These are phyloP conservation scores for Pseudonaja textilis DNA, from an alignment of 2,113 vertebrate species.

Conservation along the genomic window DNA sequence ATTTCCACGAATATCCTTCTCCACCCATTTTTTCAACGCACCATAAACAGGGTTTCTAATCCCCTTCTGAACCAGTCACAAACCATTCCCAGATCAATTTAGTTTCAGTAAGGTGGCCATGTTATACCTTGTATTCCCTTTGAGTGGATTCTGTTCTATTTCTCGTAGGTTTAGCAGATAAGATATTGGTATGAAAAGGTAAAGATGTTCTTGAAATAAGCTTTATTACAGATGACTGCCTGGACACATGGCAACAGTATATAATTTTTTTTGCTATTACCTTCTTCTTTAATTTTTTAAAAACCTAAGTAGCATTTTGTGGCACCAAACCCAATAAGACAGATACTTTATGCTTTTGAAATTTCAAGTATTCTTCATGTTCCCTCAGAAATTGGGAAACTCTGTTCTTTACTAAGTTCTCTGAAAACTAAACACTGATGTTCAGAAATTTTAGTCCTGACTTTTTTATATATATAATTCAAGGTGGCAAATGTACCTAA, in stretches of 20 bases:
- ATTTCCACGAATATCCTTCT: neutral
- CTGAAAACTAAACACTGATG: neutral
- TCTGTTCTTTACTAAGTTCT: neutral
- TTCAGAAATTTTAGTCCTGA: neutral
- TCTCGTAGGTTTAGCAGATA: neutral
- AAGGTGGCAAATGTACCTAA: neutral
- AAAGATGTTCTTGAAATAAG: neutral
- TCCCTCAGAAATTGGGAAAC: neutral
- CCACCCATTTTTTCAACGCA: neutral
- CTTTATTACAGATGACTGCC: neutral
- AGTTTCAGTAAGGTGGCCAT: neutral
- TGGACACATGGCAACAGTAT: neutral
- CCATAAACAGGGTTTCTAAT: neutral
- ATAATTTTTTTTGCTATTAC: neutral
- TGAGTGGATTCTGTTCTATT: neutral
- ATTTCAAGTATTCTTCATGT: neutral
- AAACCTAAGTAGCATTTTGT: neutral
- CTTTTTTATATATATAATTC: neutral
- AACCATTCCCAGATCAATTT: neutral
- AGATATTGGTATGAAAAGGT: neutral
- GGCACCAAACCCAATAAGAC: neutral
- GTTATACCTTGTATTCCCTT: neutral
- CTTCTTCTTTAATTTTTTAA: neutral
- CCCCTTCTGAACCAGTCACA: neutral
- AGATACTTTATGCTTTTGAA: neutral